Conservation (phyloP, 2,888 invertebrate species). For the Prenolepis imparis region DNA sequence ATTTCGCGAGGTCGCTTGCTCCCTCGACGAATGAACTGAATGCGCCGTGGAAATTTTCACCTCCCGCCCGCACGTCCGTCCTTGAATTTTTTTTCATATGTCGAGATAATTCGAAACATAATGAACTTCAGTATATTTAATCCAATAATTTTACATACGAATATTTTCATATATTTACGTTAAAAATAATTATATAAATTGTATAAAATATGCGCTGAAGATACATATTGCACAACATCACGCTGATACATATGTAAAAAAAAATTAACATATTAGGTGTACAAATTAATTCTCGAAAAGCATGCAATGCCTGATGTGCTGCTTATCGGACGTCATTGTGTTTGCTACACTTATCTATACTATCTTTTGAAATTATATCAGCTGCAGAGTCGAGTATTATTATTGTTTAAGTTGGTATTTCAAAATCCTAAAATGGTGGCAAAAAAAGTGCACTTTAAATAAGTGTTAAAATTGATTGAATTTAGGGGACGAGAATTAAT, state of each 20-base stretch:
- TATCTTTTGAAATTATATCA: no score
- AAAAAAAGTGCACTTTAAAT: no score
- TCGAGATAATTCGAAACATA: background rate
- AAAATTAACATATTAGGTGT: no score
- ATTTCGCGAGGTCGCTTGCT: conserved; percentile 65
- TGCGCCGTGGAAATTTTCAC: conserved; percentile 43
- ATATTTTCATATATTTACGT: background rate
- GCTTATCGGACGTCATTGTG: no score
- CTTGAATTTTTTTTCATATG: background rate
- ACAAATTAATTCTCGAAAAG: no score
- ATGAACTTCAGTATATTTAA: background rate
- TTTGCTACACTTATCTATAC: no score
- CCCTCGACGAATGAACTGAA: conserved; percentile 61
- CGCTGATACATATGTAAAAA: background rate
- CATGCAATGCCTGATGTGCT: no score
- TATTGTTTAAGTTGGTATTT: no score
- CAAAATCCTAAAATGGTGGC: no score
- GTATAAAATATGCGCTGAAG: background rate
- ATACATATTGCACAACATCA: background rate
- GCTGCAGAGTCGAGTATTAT: no score
- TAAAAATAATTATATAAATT: background rate
- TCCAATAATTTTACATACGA: background rate
- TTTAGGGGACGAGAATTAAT: no score
- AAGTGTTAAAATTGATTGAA: no score
- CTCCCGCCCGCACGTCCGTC: background rate